Percentiles rank a stretch among this genome's conserved stretches.
phyloP scores from a whole-genome alignment of 2,113 vertebrate species.

The Oxyura jamaicensis region DNA sequence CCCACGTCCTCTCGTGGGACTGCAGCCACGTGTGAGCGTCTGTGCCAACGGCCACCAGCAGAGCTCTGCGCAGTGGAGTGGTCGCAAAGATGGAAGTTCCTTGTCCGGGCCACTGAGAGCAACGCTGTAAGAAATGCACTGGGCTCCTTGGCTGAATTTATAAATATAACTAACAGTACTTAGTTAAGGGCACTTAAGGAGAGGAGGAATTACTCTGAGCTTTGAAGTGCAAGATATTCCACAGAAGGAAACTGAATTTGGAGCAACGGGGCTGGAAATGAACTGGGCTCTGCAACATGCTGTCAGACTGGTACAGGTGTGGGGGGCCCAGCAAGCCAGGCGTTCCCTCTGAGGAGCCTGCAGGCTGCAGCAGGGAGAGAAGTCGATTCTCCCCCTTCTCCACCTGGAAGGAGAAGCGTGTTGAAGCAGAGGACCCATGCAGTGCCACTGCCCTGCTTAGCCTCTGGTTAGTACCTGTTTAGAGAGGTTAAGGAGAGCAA shows the following conservation, averaged over 20 bases:
- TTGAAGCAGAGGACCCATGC: neutral
- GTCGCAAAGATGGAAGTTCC: neutral
- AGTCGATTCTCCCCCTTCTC: neutral
- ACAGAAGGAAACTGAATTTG: neutral
- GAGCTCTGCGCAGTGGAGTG: neutral
- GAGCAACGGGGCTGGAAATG: neutral
- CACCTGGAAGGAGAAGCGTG: neutral
- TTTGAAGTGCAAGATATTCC: neutral
- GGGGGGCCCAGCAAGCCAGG: neutral
- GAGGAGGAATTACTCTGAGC: neutral
- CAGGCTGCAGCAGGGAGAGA: neutral
- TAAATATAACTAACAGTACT: neutral
- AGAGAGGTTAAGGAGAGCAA: neutral
- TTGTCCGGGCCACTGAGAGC: neutral
- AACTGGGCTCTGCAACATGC: neutral
- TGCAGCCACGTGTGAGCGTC: neutral
- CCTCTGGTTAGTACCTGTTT: neutral
- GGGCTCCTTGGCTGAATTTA: neutral
- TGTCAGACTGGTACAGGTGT: neutral
- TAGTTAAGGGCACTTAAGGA: neutral
- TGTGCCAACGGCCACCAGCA: neutral
- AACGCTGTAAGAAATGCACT: neutral
- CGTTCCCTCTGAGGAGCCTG: fast-evolving
- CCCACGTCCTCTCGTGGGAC: fast-evolving
- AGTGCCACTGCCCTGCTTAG: neutral